Evolutionary conservation across 1,140 invertebrate genomes (phyloP), one percentile per base, ranked within the genome.

Genomic region (Hylaeus anthracinus): DNA sequence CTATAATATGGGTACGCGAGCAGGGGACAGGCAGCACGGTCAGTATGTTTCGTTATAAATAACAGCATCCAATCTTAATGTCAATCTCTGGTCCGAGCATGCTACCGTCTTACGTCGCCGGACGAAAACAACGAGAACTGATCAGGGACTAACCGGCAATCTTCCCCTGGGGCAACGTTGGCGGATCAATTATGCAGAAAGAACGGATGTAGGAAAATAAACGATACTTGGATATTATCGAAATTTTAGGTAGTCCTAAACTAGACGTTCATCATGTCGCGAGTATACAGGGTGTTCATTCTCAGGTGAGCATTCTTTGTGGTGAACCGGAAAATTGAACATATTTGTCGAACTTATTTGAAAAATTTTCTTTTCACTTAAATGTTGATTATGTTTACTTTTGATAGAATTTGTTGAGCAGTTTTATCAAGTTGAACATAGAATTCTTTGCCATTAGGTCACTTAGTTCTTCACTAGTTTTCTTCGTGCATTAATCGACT

Each of bases 81-180:
- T 81, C 79, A 90, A 90, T 90, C 81, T 81, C 58, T 71, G 67
- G 73, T 69, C 37, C 60, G 70, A 76, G 69, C 66, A 71, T 10
- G 90, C 90, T 90, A 91, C 89, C 70, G 90, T 91, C 86, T 90
- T 90, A 90, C 89, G 43, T 79, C 41, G 78, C 74, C 79, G 67
- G 65, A 80, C 73, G 72, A 82, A 84, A 84, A 88, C 82, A 83
- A 88, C 66, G 75, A 85, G 81, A 86, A 85, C 66, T 71, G 53
- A 73, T 70, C 60, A 60, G 55, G 39, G 61, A 55, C 60, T 15
- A 43, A 56, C 45, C 58, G 26, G 56, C 39, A 5, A 37, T 48
- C 39, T 43, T 43, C 8, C 51, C n/a, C n/a, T 43, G 12, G 10
- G 74, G 43, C 53, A 43, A 6, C 12, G 39, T 61, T 65, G 64